Evolutionary conservation across 2,113 vertebrate species (phyloP).

Genomic region (Cairina moschata): DNA sequence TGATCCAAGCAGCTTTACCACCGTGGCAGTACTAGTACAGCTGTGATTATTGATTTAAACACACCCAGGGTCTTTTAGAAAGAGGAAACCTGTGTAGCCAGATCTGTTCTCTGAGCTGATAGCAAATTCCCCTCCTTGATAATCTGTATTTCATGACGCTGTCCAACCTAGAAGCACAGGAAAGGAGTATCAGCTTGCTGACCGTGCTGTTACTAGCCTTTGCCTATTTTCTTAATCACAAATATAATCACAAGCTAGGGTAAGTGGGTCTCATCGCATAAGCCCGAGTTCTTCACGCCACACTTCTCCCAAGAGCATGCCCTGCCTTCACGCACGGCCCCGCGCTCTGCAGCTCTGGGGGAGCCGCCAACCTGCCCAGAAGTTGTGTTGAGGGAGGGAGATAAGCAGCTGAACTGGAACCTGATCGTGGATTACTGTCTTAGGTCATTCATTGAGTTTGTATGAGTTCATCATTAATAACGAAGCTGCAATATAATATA

Average conservation of each 20-base stretch:
- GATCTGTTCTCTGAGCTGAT: neutral
- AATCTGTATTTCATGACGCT: neutral
- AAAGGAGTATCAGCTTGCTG: neutral
- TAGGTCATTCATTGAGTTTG: conserved; percentile 31
- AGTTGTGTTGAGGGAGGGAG: conserved; percentile 37
- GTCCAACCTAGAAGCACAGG: neutral
- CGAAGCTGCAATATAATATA: conserved; percentile 81
- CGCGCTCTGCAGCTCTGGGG: neutral
- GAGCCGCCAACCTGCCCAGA: neutral
- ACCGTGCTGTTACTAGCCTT: neutral
- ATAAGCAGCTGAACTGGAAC: conserved; percentile 37
- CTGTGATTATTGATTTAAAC: neutral
- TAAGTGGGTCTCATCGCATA: neutral
- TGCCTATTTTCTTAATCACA: neutral
- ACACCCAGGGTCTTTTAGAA: neutral
- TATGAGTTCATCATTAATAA: conserved; percentile 61
- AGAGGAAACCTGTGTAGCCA: conserved; percentile 9
- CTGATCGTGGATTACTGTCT: conserved; percentile 42
- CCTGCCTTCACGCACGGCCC: neutral
- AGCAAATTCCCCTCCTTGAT: neutral
- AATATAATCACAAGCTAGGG: neutral
- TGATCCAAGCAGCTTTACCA: conserved; percentile 40
- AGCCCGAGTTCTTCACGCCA: neutral
- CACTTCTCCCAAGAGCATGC: neutral
- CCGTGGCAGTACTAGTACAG: neutral